These are phyloP conservation scores for Hyperoplus lanceolatus DNA, from an alignment of 2,797 vertebrate genomes.

Conservation along the genomic window DNA sequence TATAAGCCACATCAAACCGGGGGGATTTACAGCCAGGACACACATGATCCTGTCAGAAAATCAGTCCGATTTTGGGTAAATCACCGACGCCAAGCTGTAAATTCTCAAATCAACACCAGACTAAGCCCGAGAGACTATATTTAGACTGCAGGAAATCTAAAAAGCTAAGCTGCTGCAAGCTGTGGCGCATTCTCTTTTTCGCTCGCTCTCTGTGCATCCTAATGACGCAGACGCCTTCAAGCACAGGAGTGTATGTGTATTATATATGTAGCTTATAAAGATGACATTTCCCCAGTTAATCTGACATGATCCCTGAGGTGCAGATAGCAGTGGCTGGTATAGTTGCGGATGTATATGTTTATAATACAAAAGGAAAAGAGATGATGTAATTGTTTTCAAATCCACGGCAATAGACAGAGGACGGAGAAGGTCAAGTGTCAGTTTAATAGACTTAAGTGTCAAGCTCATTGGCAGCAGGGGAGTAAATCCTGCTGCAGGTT, in stretches of 20 bases:
- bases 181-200: slow-evolving; percentile 59
- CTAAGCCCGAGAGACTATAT: slow-evolving; percentile 40
- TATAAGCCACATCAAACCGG: slow-evolving; percentile 62
- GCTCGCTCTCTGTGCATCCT: slow-evolving; percentile 46
- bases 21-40: slow-evolving; percentile 50
- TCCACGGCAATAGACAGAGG: slow-evolving; percentile 21
- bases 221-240: slow-evolving; percentile 64
- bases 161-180: slow-evolving; percentile 54
- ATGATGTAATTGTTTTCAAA: slow-evolving; percentile 64
- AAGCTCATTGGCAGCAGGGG: neutral
- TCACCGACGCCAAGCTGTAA: slow-evolving; percentile 15
- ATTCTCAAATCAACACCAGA: slow-evolving; percentile 32
- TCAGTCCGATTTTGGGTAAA: neutral
- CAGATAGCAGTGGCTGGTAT: slow-evolving; percentile 10
- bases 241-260: slow-evolving; percentile 37
- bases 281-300: slow-evolving; percentile 50
- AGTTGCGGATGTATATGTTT: slow-evolving; percentile 14
- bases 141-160: slow-evolving; percentile 57
- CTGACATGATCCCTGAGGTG: slow-evolving; percentile 43
- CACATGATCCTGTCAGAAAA: slow-evolving; percentile 48
- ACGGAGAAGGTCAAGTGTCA: slow-evolving; percentile 33
- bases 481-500: slow-evolving; percentile 35
- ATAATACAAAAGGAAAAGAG: neutral
- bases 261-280: slow-evolving; percentile 35
- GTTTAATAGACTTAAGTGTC: slow-evolving; percentile 31